phyloP scores from a whole-genome alignment of 1,140 invertebrate genomes.

The Semibalanus balanoides region DNA sequence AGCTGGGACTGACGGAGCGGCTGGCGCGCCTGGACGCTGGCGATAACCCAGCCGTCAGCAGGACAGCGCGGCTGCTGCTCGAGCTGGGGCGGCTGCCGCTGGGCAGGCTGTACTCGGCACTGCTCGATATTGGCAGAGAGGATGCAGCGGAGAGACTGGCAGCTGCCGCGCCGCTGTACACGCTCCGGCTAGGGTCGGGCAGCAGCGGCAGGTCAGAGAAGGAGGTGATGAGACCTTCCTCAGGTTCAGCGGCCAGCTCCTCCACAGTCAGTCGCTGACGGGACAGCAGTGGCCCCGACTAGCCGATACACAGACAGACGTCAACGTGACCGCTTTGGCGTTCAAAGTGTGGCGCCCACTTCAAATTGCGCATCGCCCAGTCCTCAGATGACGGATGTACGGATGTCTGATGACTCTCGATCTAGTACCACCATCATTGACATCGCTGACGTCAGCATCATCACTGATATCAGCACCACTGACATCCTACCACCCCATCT shows the following conservation, averaged over 20 bases:
- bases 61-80: slow-evolving; percentile 35
- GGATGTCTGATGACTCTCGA: too few species aligned
- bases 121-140: background rate
- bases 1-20: slow-evolving; percentile 45
- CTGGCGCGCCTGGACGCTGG: slow-evolving; percentile 37
- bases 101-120: background rate
- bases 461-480: too few species aligned
- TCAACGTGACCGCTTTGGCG: too few species aligned
- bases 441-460: too few species aligned
- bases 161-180: background rate
- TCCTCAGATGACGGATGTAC: too few species aligned
- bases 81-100: slow-evolving; percentile 31
- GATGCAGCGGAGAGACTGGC: background rate
- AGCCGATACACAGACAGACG: too few species aligned
- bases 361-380: too few species aligned
- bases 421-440: too few species aligned
- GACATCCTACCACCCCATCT: too few species aligned
- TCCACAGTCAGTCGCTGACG: background rate
- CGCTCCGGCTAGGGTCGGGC: background rate
- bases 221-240: background rate
- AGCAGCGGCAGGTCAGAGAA: background rate
- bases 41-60: slow-evolving; percentile 28
- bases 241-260: background rate
- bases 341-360: too few species aligned
- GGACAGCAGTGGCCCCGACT: too few species aligned